Percentiles rank a stretch among this genome's conserved stretches.
Conservation (phyloP, 2,888 invertebrate species). For the Ceratothoa steindachneri region DNA sequence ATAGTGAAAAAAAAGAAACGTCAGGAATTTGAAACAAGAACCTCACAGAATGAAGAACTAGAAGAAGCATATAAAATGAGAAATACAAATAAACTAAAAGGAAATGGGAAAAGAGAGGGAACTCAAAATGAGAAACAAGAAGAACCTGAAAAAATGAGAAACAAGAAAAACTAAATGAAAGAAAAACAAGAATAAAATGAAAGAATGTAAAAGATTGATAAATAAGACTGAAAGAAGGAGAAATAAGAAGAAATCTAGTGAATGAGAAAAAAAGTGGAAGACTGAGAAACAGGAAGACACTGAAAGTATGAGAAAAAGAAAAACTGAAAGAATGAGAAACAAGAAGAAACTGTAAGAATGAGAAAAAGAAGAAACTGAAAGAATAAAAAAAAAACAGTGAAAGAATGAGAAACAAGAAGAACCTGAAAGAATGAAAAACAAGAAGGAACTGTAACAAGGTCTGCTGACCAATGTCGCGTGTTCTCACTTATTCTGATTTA, state of each 20-base stretch:
- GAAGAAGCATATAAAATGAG: too few species aligned
- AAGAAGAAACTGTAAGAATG: background rate
- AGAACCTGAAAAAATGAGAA: background rate
- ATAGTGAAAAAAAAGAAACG: too few species aligned
- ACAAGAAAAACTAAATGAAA: background rate
- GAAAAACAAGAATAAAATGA: background rate
- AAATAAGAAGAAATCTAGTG: background rate
- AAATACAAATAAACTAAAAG: background rate
- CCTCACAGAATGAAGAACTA: too few species aligned
- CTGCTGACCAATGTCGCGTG: too few species aligned
- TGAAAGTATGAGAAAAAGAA: background rate
- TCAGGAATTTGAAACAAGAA: too few species aligned
- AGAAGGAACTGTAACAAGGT: background rate
- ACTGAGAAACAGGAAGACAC: conserved; percentile 1
- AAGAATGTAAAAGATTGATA: background rate
- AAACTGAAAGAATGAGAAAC: conserved; percentile 7
- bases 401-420: background rate
- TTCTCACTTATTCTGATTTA: too few species aligned
- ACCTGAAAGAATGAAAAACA: background rate
- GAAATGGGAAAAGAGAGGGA: too few species aligned
- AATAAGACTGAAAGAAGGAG: background rate
- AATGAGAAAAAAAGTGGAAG: background rate
- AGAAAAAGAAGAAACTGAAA: conserved; percentile 8
- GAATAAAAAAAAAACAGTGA: background rate
- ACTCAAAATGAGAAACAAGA: too few species aligned